Percentiles rank a stretch among this genome's conserved stretches.
These are phyloP conservation scores for Mythimna loreyi DNA, from an alignment of 2,888 invertebrate genomes.

Conservation along the genomic window DNA sequence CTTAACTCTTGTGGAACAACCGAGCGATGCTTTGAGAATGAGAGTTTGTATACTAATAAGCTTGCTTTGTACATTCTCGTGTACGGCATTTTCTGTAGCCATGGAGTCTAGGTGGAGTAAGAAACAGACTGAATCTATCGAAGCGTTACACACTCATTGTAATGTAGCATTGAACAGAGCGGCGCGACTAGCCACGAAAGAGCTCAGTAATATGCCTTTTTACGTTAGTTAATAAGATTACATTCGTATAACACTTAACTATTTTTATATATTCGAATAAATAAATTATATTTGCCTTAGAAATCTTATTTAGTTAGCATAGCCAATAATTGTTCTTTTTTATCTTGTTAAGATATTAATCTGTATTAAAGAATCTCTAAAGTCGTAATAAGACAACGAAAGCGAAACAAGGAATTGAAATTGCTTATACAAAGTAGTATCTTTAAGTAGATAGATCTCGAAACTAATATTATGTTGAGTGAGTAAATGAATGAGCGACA, in stretches of 20 bases:
- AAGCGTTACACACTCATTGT: conserved; percentile 92
- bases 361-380: conserved; percentile 2
- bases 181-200: conserved; percentile 89
- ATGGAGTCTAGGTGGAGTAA: conserved; percentile 92
- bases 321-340: neutral
- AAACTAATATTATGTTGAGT: neutral
- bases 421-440: neutral
- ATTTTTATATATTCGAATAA: neutral
- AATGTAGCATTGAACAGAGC: conserved; percentile 92
- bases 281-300: conserved; percentile 3
- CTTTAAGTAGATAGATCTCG: neutral
- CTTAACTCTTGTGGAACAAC: conserved; percentile 90
- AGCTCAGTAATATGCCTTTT: conserved; percentile 90
- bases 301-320: neutral
- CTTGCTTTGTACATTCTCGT: conserved; percentile 92
- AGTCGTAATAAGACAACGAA: conserved; percentile 23
- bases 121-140: conserved; percentile 90
- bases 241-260: neutral
- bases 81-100: conserved; percentile 91
- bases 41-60: conserved; percentile 94
- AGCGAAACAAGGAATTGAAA: conserved; percentile 25
- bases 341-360: neutral
- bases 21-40: conserved; percentile 90
- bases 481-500: neutral
- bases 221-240: conserved; percentile 72